Conservation (phyloP, 2,797 vertebrate species). For the Lithobates pipiens region DNA sequence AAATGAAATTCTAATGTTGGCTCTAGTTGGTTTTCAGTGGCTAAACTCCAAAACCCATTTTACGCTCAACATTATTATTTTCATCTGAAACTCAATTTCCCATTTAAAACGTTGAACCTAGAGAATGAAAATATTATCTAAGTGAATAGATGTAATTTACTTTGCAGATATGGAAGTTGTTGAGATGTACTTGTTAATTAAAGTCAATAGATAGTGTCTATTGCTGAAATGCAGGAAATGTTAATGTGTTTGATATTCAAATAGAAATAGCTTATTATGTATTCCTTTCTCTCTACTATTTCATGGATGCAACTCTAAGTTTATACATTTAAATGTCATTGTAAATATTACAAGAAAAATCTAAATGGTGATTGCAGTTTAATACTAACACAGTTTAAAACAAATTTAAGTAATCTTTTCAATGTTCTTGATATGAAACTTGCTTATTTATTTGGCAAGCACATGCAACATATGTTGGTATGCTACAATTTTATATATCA, state of each 20-base stretch:
- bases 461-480: no score
- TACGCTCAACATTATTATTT: conserved; percentile 14
- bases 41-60: conserved; percentile 8
- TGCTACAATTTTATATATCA: no score
- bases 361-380: no score
- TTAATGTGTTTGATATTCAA: neutral
- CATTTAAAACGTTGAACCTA: neutral
- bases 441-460: no score
- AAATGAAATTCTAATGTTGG: conserved; percentile 13
- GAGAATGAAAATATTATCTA: neutral
- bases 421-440: no score
- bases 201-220: conserved; percentile 9
- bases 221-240: neutral
- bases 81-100: neutral
- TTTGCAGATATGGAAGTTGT: neutral
- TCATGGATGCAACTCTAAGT: neutral
- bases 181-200: neutral
- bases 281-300: neutral
- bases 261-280: neutral
- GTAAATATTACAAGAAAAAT: no score
- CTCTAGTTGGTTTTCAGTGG: neutral
- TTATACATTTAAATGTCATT: no score
- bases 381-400: no score
- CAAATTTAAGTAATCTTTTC: no score
- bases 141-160: conserved; percentile 3